Evolutionary conservation across 1,140 invertebrate genomes (phyloP).

Genomic region (Gonioctena quinquepunctata): DNA sequence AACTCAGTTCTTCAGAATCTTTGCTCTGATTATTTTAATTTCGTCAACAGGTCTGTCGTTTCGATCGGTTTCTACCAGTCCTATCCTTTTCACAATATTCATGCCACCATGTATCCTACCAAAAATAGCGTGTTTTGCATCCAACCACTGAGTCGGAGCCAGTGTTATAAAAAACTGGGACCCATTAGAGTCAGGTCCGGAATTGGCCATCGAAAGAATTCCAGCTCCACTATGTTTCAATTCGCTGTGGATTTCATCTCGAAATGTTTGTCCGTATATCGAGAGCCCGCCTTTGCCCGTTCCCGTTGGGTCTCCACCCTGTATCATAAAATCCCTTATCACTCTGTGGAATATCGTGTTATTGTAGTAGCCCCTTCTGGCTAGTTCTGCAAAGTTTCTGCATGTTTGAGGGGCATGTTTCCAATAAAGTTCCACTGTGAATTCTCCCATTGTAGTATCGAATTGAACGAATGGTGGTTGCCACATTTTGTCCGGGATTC

Average conservation of each 20-base stretch:
- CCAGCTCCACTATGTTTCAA: constrained; percentile 90
- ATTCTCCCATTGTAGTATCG: constrained; percentile 90
- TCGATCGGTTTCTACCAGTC: constrained; percentile 89
- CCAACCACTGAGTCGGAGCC: constrained; percentile 95
- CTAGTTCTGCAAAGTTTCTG: constrained; percentile 93
- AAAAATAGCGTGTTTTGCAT: constrained; percentile 97
- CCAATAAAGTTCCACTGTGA: constrained; percentile 95
- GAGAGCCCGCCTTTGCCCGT: constrained; percentile 94
- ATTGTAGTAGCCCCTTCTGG: constrained; percentile 92
- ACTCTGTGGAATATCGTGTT: constrained; percentile 95
- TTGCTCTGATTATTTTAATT: constrained; percentile 81
- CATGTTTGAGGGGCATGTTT: constrained; percentile 96
- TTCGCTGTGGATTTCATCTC: constrained; percentile 94
- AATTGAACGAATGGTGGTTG: constrained; percentile 80
- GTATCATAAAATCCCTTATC: constrained; percentile 97
- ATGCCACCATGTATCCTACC: constrained; percentile 87
- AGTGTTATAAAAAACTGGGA: constrained; percentile 99
- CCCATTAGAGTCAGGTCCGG: constrained; percentile 94
- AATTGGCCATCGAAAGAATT: constrained; percentile 78
- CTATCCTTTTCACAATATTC: constrained; percentile 88
- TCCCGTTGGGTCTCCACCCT: constrained; percentile 88
- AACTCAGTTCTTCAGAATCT: constrained; percentile 60
- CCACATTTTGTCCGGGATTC: constrained; percentile 84
- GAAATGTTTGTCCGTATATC: constrained; percentile 94
- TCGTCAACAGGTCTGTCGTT: constrained; percentile 90